Evolutionary conservation across 2,888 invertebrate species (phyloP).

Genomic region (Luperina testacea): DNA sequence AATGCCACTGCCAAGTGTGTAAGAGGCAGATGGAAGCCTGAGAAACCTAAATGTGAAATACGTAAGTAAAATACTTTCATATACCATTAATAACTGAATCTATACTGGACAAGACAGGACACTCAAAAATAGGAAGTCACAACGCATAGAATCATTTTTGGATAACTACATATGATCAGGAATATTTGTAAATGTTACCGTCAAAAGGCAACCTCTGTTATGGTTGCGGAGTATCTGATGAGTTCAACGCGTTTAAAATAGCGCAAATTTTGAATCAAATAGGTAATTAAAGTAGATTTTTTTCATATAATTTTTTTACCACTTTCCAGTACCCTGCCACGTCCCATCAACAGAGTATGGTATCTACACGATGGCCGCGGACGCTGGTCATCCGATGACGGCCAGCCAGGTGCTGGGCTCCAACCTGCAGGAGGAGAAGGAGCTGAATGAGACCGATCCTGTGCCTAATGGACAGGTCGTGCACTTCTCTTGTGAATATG

Average conservation of each 20-base stretch:
- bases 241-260: background rate
- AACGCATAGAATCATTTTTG: no score
- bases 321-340: slow-evolving; percentile 91
- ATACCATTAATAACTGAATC: background rate
- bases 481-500: slow-evolving; percentile 94
- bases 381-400: slow-evolving; percentile 74
- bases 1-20: slow-evolving; percentile 95
- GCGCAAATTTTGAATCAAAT: background rate
- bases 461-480: slow-evolving; percentile 93
- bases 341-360: slow-evolving; percentile 93
- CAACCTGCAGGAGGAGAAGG: slow-evolving; percentile 85
- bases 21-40: slow-evolving; percentile 96
- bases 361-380: slow-evolving; percentile 90
- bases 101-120: no score
- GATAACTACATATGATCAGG: no score
- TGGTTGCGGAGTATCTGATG: background rate
- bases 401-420: slow-evolving; percentile 73
- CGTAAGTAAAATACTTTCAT: slow-evolving; percentile 87
- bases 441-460: slow-evolving; percentile 90
- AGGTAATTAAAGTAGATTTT: background rate
- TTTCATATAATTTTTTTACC: background rate
- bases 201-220: no score
- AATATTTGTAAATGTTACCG: background rate
- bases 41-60: slow-evolving; percentile 94
- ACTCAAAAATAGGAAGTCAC: no score